Conservation (phyloP, 1,140 invertebrate species). For the Drosophila nigromelanica region DNA sequence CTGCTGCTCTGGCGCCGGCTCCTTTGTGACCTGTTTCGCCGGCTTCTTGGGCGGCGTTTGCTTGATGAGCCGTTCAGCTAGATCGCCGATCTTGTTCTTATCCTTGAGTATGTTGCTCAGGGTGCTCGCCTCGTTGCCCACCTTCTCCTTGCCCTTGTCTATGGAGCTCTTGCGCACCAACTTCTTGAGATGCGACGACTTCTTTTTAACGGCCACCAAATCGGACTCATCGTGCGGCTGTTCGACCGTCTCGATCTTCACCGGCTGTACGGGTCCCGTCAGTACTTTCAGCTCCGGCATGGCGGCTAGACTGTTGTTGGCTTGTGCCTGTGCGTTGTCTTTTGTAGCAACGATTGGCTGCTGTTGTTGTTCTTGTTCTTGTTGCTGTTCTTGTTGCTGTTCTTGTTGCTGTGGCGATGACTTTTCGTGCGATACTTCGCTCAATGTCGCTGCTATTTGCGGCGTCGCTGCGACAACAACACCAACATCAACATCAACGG, state of each 20-base stretch:
- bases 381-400: conserved; percentile 30
- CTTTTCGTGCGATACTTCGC: conserved; percentile 59
- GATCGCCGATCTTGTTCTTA: conserved; percentile 63
- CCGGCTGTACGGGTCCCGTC: conserved; percentile 72
- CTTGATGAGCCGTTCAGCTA: conserved; percentile 58
- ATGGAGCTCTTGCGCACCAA: conserved; percentile 70
- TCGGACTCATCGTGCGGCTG: conserved; percentile 54
- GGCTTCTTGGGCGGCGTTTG: conserved; percentile 70
- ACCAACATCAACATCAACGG: conserved; percentile 29
- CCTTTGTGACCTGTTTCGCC: conserved; percentile 27
- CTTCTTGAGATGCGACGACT: conserved; percentile 59
- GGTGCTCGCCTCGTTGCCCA: conserved; percentile 24
- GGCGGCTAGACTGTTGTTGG: conserved; percentile 57
- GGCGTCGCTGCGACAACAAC: conserved; percentile 41
- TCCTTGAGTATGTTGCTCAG: conserved; percentile 66
- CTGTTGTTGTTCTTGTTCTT: conserved; percentile 28
- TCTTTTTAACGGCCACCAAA: conserved; percentile 51
- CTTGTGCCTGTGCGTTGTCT: conserved; percentile 57
- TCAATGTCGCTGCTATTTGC: conserved; percentile 77
- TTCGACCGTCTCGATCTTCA: conserved; percentile 71
- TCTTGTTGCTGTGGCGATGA: conserved; percentile 56
- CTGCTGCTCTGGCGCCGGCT: conserved; percentile 5
- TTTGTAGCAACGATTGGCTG: conserved; percentile 61
- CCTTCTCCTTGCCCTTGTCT: conserved; percentile 57
- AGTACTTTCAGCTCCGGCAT: conserved; percentile 81